Conservation (phyloP, 2,888 invertebrate species). For the Sepiola atlantica region DNA sequence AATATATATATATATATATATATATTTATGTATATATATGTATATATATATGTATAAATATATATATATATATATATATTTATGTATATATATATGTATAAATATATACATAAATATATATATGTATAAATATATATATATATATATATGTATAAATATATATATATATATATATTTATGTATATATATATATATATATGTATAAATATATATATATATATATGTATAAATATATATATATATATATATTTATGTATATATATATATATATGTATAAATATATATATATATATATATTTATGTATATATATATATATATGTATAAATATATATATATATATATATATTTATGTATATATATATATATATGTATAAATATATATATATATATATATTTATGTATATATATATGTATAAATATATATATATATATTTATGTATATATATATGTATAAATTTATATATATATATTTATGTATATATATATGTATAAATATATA, state of each 20-base stretch:
- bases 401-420: slow-evolving; percentile 10
- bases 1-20: not conserved
- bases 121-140: not conserved
- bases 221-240: not conserved
- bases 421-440: not conserved
- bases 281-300: not conserved
- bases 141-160: not conserved
- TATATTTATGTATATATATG: not conserved
- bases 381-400: too few relatives aligned
- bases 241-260: slow-evolving; percentile 39
- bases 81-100: too few relatives aligned
- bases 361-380: not conserved
- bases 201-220: slow-evolving; percentile 33
- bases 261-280: not conserved
- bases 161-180: not conserved
- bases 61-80: too few relatives aligned
- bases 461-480: not conserved
- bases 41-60: too few relatives aligned
- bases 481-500: too few relatives aligned
- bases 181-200: not conserved
- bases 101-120: too few relatives aligned
- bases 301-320: too few relatives aligned
- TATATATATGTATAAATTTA: not conserved
- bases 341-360: too few relatives aligned
- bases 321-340: too few relatives aligned